Base-by-base conservation (phyloP, 1,140 invertebrate genomes). In the Anagrus nilaparvatae region DNA sequence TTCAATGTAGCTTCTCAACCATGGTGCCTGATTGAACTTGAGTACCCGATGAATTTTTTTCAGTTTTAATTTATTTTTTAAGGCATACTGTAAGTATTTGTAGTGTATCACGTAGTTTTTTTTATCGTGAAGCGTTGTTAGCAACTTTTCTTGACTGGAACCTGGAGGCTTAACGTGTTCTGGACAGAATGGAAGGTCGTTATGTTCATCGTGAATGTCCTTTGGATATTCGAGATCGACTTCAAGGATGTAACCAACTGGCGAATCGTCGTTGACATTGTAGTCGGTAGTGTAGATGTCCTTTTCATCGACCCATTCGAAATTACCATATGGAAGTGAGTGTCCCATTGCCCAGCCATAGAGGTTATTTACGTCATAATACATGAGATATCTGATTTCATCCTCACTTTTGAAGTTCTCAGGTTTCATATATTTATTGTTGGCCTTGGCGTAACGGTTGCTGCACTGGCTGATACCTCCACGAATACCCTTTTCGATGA, bases 51-150 rank as follows among this genome's bases (percentile, higher is more conserved):
- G 17, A 19, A 34, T 1, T 34, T 34, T 34, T 17, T 34, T 34
- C 6, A 34, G 14, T 4, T 18, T 17, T 16, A 34, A 14, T 34
- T 7, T 14, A 34, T 34, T 18, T 6, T 16, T n/a, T 5, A 19
- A 9, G 17, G 32, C 17, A 14, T 34, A 18, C n/a, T 34, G 7
- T 5, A 34, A n/a, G 9, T 7, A 5, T n/a, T n/a, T 5, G n/a
- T 34, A 34, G 19, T 34, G 32, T 34, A 34, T 18, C 9, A 34
- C 32, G n/a, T 34, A 34, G 5, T n/a, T 18, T 14, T 14, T 7
- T 34, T 34, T 34, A 34, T 34, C 18, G 19, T 34, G n/a, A 7
- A 34, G 17, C 5, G 32, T 34, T 34, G 17, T 34, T 9, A 34
- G 8, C 4, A 34, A 18, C n/a, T 34, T 34, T 14, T 34, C 19